Evolutionary conservation across 1,140 invertebrate species (phyloP).

Genomic region (Cylas formicarius): DNA sequence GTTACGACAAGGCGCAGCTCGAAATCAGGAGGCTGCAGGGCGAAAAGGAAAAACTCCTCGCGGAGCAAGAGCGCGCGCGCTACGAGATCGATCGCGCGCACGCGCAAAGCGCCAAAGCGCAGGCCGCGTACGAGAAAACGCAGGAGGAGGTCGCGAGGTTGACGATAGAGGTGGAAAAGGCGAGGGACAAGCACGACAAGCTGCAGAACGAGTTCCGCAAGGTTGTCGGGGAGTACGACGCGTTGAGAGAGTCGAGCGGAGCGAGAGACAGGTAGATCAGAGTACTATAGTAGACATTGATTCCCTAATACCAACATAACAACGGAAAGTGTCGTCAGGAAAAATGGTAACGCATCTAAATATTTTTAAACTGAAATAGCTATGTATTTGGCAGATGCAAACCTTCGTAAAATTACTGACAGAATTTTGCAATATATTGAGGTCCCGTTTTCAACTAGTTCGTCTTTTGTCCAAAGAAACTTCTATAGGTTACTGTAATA

Average conservation of each 20-base stretch:
- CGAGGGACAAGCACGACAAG: constrained; percentile 84
- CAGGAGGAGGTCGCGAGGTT: constrained; percentile 82
- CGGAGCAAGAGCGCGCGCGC: constrained; percentile 74
- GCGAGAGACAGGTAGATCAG: constrained; percentile 60
- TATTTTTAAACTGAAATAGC: too few species aligned
- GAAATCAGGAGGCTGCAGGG: constrained; percentile 72
- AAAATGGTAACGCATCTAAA: too few species aligned
- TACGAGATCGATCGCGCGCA: constrained; percentile 80
- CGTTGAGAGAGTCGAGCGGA: constrained; percentile 50
- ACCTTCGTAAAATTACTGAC: too few species aligned
- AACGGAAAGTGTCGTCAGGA: too few species aligned
- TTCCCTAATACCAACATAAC: too few species aligned
- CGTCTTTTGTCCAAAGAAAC: too few species aligned
- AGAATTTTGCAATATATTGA: too few species aligned
- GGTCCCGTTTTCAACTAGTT: too few species aligned
- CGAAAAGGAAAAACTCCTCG: constrained; percentile 78
- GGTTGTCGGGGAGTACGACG: constrained; percentile 69
- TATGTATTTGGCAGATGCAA: too few species aligned
- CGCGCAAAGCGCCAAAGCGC: constrained; percentile 73
- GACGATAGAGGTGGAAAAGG: constrained; percentile 81
- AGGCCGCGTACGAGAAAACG: constrained; percentile 75
- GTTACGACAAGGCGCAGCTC: constrained; percentile 81
- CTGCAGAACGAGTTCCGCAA: constrained; percentile 73
- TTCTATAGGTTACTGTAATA: too few species aligned
- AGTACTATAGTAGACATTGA: too few species aligned